phyloP scores from a whole-genome alignment of 2,888 invertebrate genomes.

The Acanthosepion pharaonis region DNA sequence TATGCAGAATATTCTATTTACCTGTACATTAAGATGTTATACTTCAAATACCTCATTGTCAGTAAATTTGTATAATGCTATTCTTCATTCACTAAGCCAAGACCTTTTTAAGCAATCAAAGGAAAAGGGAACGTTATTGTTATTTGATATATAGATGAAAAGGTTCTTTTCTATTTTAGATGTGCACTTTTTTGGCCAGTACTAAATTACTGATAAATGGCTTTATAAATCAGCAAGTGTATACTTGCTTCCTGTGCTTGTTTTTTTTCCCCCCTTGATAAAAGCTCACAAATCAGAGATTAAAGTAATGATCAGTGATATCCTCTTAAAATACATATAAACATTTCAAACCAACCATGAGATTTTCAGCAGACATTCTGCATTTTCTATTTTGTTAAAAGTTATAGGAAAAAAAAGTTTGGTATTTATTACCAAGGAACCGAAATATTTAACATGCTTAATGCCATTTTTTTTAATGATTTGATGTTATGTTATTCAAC shows the following conservation, averaged over 20 bases:
- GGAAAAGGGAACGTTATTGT: not conserved
- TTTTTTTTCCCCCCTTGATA: not conserved
- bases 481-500: not conserved
- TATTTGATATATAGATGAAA: constrained; percentile 33
- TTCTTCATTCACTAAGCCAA: not conserved
- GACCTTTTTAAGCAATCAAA: not conserved
- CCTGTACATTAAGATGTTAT: constrained; percentile 22
- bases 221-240: not conserved
- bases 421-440: not conserved
- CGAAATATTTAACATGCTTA: not conserved
- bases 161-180: constrained; percentile 10
- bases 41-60: constrained; percentile 1
- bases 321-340: not conserved
- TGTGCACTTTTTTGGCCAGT: not conserved
- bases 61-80: constrained; percentile 13
- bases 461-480: not conserved
- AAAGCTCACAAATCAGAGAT: not conserved
- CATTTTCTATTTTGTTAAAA: not conserved
- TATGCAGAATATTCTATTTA: constrained; percentile 33
- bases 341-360: not conserved
- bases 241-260: not conserved
- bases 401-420: not conserved
- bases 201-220: not conserved
- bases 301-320: not conserved
- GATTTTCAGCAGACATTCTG: not conserved